phyloP scores from a whole-genome alignment of 1,140 invertebrate species.

The Teleogryllus occipitalis region DNA sequence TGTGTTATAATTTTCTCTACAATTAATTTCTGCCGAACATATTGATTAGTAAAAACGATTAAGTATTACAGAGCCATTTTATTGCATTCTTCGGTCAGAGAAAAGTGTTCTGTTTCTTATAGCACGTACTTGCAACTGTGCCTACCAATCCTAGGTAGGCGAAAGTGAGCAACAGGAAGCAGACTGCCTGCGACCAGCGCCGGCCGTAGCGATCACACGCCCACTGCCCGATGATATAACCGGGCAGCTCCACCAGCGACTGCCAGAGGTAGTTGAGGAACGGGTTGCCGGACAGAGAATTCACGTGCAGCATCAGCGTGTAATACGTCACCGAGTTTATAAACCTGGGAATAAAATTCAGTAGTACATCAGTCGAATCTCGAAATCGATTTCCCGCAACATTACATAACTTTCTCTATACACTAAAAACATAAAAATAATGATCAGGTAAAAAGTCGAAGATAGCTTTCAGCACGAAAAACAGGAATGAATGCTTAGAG shows the following conservation, averaged over 20 bases:
- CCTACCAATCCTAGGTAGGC: constrained; percentile 40
- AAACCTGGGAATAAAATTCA: constrained; percentile 35
- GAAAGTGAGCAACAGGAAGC: constrained; percentile 36
- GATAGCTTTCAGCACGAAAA: too few species aligned
- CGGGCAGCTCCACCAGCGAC: constrained; percentile 50
- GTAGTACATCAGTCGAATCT: too few species aligned
- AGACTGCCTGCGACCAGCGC: constrained; percentile 40
- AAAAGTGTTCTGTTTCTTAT: background rate
- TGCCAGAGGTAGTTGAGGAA: constrained; percentile 59
- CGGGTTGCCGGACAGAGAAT: constrained; percentile 53
- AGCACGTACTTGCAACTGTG: constrained; percentile 34
- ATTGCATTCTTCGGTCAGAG: too few species aligned
- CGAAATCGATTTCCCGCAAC: too few species aligned
- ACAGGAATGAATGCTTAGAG: too few species aligned
- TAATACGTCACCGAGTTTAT: constrained; percentile 50
- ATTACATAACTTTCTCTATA: too few species aligned
- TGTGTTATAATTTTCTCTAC: too few species aligned
- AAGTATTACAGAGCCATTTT: too few species aligned
- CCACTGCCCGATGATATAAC: constrained; percentile 38
- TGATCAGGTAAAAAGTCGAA: too few species aligned
- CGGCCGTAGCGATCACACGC: constrained; percentile 43
- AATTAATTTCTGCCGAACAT: too few species aligned
- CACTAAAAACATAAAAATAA: too few species aligned
- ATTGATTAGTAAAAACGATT: too few species aligned
- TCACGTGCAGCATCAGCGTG: constrained; percentile 49